phyloP scores from a whole-genome alignment of 2,888 invertebrate genomes.

The Diabrotica balteata region DNA sequence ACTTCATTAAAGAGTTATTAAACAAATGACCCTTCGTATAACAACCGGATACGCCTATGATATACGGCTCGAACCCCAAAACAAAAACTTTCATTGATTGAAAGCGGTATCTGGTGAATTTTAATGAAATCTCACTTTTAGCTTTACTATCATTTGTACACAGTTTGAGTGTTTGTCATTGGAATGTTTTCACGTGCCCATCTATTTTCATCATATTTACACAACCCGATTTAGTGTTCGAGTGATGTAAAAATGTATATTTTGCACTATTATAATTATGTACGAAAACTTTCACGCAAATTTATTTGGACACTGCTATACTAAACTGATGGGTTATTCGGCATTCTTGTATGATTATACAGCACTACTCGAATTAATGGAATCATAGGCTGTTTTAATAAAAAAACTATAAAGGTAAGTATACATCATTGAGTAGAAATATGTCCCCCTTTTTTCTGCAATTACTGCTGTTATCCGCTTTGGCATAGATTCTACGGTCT shows the following conservation, averaged over 20 bases:
- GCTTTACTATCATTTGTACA: constrained; percentile 13
- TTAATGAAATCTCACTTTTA: constrained; percentile 24
- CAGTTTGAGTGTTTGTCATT: constrained; percentile 11
- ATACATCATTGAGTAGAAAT: too few relatives aligned
- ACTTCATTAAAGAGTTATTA: too few relatives aligned
- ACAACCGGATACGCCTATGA: too few relatives aligned
- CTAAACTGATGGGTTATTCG: constrained; percentile 1
- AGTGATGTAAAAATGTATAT: neutral
- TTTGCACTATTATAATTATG: neutral
- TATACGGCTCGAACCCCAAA: neutral
- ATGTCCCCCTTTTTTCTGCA: too few relatives aligned
- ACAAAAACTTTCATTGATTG: constrained; percentile 14
- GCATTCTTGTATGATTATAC: neutral
- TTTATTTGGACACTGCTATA: neutral
- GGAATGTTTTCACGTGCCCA: constrained; percentile 24
- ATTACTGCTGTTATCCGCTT: too few relatives aligned
- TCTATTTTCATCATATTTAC: constrained; percentile 26
- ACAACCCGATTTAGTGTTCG: constrained; percentile 5
- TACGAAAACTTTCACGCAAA: neutral
- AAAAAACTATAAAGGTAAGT: too few relatives aligned
- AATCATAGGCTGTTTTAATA: too few relatives aligned
- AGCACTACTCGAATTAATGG: too few relatives aligned
- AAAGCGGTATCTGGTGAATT: constrained; percentile 19
- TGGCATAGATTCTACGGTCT: too few relatives aligned
- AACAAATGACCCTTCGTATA: too few relatives aligned